Base-by-base conservation (phyloP, 2,113 vertebrate species). In the Paraplagusia blochii region DNA sequence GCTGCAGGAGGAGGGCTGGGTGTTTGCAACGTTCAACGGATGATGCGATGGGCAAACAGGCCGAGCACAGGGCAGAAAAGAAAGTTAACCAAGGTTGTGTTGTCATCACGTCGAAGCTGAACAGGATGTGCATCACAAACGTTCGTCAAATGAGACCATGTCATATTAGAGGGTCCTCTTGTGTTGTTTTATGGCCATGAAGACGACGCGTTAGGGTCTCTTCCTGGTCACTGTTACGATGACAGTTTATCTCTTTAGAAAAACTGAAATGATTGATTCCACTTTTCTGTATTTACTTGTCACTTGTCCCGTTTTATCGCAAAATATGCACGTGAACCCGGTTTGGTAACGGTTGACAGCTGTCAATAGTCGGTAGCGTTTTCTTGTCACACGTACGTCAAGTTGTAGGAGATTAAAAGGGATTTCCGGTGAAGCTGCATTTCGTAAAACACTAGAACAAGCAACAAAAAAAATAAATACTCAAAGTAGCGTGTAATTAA, bases 1-100 rank as follows among this genome's bases (percentile, higher is more conserved):
- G 79, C 83, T 87, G 84, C 86, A 85, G 77, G 44, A 78, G 72
- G 19, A 40, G 38, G 75, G 81, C 58, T 77, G 86, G 80, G 68
- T 84, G 76, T 66, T 77, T 53, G 81, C 76, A 62, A 64, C 70
- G 7, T 60, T 1, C 17, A 54, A 5, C 54, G 77, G 72, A 81
- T 64, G 66, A 72, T 79, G 69, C 70, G 52, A 53, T 52, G 45
- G 29, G 50, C 51, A 35, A 60, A 8, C 40, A 72, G 77, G 80
- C 73, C 73, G 47, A 53, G 15, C 35, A 18, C 56, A 34, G 44
- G 43, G 3, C 9, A n/a, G 33, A 47, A 58, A 69, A 77, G 10
- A 78, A 81, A 80, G 50, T 82, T 80, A 44, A 38, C 51, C 1
- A 13, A 46, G 48, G 19, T 29, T 14, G 4, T 22, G 7, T 15